A percentile compares a stretch with the other conserved stretches of the same genome.
Conservation (phyloP, 2,888 invertebrate species). For the Nephrocerus scutellatus region DNA sequence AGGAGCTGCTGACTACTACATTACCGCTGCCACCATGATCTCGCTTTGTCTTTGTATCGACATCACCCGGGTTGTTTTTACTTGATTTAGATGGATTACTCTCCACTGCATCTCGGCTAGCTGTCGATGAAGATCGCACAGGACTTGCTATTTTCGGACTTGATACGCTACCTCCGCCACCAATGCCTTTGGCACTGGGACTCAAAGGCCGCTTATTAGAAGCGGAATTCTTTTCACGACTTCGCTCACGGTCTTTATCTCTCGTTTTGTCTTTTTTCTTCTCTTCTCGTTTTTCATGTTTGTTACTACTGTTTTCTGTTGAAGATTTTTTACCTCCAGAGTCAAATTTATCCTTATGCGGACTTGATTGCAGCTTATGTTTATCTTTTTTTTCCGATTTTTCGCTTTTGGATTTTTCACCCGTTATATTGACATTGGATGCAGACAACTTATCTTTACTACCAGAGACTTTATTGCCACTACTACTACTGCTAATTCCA, state of each 20-base stretch:
- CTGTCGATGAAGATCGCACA: constrained; percentile 15
- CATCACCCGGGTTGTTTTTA: neutral
- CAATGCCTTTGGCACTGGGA: constrained; percentile 18
- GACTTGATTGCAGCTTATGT: constrained; percentile 52
- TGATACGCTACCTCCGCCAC: too few relatives aligned
- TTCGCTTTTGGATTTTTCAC: constrained; percentile 44
- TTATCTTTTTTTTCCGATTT: constrained; percentile 54
- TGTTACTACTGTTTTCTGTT: constrained; percentile 44
- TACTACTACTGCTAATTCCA: neutral
- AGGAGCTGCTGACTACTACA: constrained; percentile 27
- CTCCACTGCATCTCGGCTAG: constrained; percentile 20
- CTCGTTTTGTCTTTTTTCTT: constrained; percentile 51
- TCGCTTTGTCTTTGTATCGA: constrained; percentile 11
- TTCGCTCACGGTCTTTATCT: constrained; percentile 52
- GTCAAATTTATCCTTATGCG: constrained; percentile 50
- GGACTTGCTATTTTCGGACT: constrained; percentile 22
- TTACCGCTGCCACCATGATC: constrained; percentile 27
- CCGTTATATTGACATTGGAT: neutral
- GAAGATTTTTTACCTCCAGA: constrained; percentile 44
- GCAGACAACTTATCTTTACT: constrained; percentile 27
- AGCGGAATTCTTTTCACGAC: constrained; percentile 50
- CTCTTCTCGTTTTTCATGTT: constrained; percentile 49
- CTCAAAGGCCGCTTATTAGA: constrained; percentile 49
- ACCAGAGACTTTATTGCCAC: neutral
- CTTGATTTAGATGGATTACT: neutral